Conservation (phyloP, 2,888 invertebrate genomes). For the Pheosia tremula region DNA sequence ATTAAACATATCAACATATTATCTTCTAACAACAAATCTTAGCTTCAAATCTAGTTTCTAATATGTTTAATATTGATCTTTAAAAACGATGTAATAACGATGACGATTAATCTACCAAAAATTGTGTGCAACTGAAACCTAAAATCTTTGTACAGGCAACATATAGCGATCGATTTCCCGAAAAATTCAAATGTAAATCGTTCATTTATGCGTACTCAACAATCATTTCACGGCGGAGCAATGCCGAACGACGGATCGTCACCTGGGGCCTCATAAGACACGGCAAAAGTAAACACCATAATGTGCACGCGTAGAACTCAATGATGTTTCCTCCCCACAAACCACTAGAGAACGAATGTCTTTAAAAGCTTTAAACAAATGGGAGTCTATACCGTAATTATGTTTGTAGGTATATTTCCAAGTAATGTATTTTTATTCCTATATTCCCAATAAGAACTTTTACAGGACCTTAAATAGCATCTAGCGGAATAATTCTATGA, state of each 20-base stretch:
- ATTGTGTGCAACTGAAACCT: too few relatives aligned
- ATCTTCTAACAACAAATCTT: too few relatives aligned
- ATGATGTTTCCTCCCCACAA: constrained; percentile 50
- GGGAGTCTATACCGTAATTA: constrained; percentile 10
- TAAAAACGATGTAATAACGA: too few relatives aligned
- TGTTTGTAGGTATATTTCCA: background rate
- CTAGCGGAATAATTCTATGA: too few relatives aligned
- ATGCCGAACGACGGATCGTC: constrained; percentile 34
- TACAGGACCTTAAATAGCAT: too few relatives aligned
- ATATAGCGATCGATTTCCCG: background rate
- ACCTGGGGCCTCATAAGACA: constrained; percentile 51
- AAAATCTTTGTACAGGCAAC: background rate
- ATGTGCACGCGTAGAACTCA: constrained; percentile 59
- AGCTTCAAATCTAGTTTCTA: too few relatives aligned
- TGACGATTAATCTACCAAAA: too few relatives aligned
- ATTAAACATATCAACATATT: too few relatives aligned
- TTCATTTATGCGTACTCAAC: constrained; percentile 37
- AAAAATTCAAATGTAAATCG: background rate
- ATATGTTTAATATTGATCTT: too few relatives aligned
- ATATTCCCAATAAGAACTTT: too few relatives aligned
- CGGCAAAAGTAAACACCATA: constrained; percentile 56
- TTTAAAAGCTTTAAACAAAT: constrained; percentile 48
- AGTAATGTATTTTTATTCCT: too few relatives aligned
- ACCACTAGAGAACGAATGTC: constrained; percentile 46
- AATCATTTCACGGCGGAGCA: constrained; percentile 32